Evolutionary conservation across 2,888 invertebrate genomes (phyloP).

Genomic region (Amphipoea oculea): DNA sequence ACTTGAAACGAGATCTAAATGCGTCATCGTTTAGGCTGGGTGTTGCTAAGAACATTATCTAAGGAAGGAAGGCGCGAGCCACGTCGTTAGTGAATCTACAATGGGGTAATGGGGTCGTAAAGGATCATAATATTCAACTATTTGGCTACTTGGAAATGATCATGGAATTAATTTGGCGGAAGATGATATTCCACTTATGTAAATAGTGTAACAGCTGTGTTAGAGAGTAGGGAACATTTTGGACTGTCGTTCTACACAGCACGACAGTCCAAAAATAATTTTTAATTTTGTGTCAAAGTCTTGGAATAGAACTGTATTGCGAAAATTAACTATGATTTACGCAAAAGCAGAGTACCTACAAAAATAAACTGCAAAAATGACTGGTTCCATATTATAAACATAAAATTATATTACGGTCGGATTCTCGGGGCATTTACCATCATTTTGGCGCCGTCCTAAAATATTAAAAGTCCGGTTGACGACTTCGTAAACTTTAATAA

Average conservation of each 20-base stretch:
- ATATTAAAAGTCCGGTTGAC: slow-evolving; percentile 54
- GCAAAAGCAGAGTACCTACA: slow-evolving; percentile 11
- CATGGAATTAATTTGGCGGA: slow-evolving; percentile 50
- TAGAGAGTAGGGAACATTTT: neutral
- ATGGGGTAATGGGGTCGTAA: slow-evolving; percentile 51
- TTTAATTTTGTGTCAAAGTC: neutral
- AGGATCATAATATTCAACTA: slow-evolving; percentile 58
- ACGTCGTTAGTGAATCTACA: slow-evolving; percentile 62
- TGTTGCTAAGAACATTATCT: slow-evolving; percentile 57
- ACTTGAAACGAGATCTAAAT: slow-evolving; percentile 34
- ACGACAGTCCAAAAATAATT: neutral
- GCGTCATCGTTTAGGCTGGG: slow-evolving; percentile 42
- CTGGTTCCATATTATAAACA: slow-evolving; percentile 33
- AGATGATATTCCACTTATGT: slow-evolving; percentile 15
- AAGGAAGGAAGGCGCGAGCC: slow-evolving; percentile 53
- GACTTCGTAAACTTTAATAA: slow-evolving; percentile 47
- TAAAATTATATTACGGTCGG: slow-evolving; percentile 46
- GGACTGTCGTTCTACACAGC: neutral
- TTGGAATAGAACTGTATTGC: neutral
- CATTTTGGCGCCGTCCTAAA: slow-evolving; percentile 35
- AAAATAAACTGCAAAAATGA: slow-evolving; percentile 18
- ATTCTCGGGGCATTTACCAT: slow-evolving; percentile 36
- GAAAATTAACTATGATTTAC: slow-evolving; percentile 19
- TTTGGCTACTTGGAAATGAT: slow-evolving; percentile 56
- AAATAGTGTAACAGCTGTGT: slow-evolving; percentile 32